Evolutionary conservation across 2,888 invertebrate genomes (phyloP), one percentile per base, ranked within the genome.

Genomic region (Andrena bicolor): DNA sequence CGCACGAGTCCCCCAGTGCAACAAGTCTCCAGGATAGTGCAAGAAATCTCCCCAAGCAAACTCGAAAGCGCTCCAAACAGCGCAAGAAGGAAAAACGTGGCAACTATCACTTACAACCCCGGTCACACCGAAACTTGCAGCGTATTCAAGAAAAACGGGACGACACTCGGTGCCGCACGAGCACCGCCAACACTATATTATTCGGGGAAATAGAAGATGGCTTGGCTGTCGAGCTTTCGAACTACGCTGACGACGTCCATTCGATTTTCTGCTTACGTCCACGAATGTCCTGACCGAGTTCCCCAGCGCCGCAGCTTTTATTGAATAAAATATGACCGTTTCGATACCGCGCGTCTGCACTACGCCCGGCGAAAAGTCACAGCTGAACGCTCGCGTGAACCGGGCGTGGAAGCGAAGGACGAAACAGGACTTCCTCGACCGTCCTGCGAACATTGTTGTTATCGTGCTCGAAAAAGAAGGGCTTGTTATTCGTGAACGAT

Each of bases 311-410:
- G 26, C 30, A 13, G 66, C 41, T 30, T 49, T 74, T 35, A 41
- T 51, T 41, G 53, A 70, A 76, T 76, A 76, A 64, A 70, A 48
- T 71, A 71, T 71, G 28, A 20, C 26, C 28, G 10, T 20, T 30
- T 10, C 41, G 56, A 56, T 30, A 26, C 23, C 1, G 56, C 30
- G 30, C n/a, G 26, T 51, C 58, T 2, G 23, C 10, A 23, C 13
- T 23, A 10, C 10, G 6, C 64, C 23, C 58, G 64, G 30, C 64
- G 32, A 49, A 65, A 56, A 30, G 48, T 72, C 58, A 64, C 64
- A 32, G 32, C 41, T n/a, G 63, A 56, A 13, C 63, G 53, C 10
- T 7, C 28, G 20, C 56, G 56, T 56, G 23, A 28, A 8, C 1
- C 8, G 10, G 16, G 8, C 16, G 41, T 16, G n/a, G 8, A 26